A percentile compares a stretch with the other conserved stretches of the same genome.
phyloP scores from a whole-genome alignment of 2,797 vertebrate species.

The Remorina albescens region DNA sequence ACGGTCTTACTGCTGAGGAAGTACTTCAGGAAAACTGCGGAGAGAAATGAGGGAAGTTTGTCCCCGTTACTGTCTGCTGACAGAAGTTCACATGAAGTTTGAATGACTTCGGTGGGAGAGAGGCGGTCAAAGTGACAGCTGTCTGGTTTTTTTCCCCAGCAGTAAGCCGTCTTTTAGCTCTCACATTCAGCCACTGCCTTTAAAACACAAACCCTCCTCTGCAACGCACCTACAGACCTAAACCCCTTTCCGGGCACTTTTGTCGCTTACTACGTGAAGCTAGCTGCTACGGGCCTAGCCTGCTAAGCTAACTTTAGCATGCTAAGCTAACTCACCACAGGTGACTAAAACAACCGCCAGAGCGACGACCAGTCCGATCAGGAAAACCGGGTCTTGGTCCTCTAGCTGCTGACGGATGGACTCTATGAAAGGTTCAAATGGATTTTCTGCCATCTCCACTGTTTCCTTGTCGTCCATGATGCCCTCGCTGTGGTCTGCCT shows the following conservation, averaged over 20 bases:
- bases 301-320: constrained; percentile 44
- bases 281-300: constrained; percentile 22
- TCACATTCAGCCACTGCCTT: not conserved
- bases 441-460: constrained; percentile 64
- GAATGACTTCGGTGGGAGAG: not conserved
- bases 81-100: rapidly evolving
- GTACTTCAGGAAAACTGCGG: constrained; percentile 89
- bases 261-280: not conserved
- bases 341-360: constrained; percentile 85
- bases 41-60: not conserved
- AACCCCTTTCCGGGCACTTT: not conserved
- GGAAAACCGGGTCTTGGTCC: constrained; percentile 79
- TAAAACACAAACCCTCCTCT: not conserved
- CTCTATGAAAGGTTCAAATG: constrained; percentile 82
- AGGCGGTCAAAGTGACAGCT: constrained; percentile 21
- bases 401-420: constrained; percentile 82
- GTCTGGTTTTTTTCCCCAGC: constrained; percentile 10
- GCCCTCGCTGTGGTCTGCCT: constrained; percentile 32
- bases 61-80: not conserved
- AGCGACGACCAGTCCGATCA: constrained; percentile 85
- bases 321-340: constrained; percentile 80
- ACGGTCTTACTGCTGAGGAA: constrained; percentile 88
- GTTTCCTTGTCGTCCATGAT: constrained; percentile 55
- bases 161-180: constrained; percentile 16
- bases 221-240: no score